Base-by-base conservation (phyloP, 2,113 vertebrate genomes). In the Podarcis raffonei region DNA sequence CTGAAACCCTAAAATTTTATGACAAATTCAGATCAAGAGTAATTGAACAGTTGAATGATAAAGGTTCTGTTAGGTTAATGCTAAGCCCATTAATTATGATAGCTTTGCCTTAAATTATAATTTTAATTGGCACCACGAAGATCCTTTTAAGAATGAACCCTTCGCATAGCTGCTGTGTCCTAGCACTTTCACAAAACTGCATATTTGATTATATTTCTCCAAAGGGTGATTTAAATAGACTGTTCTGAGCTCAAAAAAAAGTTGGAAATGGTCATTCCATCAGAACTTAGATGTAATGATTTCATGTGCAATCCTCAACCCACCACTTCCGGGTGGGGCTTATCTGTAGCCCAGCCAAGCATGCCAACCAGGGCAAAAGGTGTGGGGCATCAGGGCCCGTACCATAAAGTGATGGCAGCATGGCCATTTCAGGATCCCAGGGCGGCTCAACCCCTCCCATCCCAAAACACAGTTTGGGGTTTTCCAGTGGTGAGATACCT, bases 61-160 rank as follows among this genome's bases (percentile, higher is more conserved):
- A 65, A 81, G 59, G 30, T 76, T 75, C 42, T 42, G 76, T 27
- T 65, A 81, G 77, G 83, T 75, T 81, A 86, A 86, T 74, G 35
- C 79, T 81, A 65, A 86, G 69, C 74, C 30, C 68, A 86, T 65
- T 72, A 72, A 87, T 90, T 81, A 78, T 90, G 76, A 84, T 74
- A 85, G 86, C 76, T 81, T 81, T 74, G 75, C 48, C 32, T 78
- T 83, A 39, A 87, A 90, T 57, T 69, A 71, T 42, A 82, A 78
- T 81, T 62, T 89, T 85, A 81, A 85, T 89, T 85, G 81, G 80
- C 81, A 84, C 30, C 35, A 84, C 37, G 71, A 81, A 80, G 35
- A 84, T 81, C 83, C n/a, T 27, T 39, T 42, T 87, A 80, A 62
- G 30, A 84, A 42, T 74, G 57, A 87, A 65, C 23, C 57, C 7